A percentile compares a stretch with the other conserved stretches of the same genome.
These are phyloP conservation scores for Apodemia mormo DNA, from an alignment of 2,888 invertebrate species.

Conservation along the genomic window DNA sequence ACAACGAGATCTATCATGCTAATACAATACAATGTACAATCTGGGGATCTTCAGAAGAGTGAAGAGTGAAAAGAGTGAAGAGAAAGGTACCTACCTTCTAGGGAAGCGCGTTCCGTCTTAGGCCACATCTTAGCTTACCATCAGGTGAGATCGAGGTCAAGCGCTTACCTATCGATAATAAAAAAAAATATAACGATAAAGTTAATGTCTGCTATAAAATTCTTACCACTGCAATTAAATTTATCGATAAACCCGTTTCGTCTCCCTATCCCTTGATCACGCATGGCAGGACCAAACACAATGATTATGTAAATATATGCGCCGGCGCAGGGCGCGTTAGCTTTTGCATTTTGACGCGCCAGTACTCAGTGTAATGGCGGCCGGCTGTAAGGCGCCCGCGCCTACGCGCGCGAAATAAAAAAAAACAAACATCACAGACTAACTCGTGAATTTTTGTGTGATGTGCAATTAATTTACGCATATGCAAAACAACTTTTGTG, in stretches of 20 bases:
- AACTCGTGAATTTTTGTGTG: not conserved
- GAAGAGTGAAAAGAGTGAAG: too few relatives aligned
- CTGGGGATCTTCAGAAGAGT: too few relatives aligned
- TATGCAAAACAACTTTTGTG: not conserved
- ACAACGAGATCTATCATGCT: too few relatives aligned
- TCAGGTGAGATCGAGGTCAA: too few relatives aligned
- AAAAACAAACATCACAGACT: conserved; percentile 23
- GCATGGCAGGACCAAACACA: conserved; percentile 58
- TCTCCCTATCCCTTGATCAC: conserved; percentile 36
- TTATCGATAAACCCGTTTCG: conserved; percentile 31
- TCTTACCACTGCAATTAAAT: not conserved
- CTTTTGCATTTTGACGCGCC: conserved; percentile 50
- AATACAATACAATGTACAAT: too few relatives aligned
- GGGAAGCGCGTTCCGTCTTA: too few relatives aligned
- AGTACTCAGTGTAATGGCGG: conserved; percentile 78
- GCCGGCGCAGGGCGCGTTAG: conserved; percentile 52
- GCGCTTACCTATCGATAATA: too few relatives aligned
- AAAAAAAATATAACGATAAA: not conserved
- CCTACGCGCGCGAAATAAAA: conserved; percentile 45
- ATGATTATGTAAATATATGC: conserved; percentile 68
- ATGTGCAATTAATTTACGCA: not conserved
- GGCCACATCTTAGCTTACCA: too few relatives aligned
- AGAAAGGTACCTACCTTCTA: too few relatives aligned
- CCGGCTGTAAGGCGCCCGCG: conserved; percentile 61
- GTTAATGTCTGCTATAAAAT: not conserved